Conservation (phyloP, 2,797 vertebrate species). For the Poeciliopsis paucimaculata region DNA sequence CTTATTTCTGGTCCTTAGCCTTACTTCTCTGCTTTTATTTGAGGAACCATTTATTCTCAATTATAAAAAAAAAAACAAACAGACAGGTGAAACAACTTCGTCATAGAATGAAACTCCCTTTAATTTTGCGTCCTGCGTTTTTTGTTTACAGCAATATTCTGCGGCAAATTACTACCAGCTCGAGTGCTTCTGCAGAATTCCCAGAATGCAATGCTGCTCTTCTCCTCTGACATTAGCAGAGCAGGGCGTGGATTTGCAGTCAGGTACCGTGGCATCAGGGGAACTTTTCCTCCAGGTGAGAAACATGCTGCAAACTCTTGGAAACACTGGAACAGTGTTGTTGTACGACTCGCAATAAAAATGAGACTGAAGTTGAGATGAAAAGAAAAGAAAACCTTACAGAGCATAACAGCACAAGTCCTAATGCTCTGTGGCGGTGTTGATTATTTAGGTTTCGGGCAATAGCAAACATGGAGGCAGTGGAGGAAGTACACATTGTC, state of each 20-base stretch:
- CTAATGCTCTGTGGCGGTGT: not conserved
- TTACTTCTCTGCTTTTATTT: not conserved
- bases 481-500: not conserved
- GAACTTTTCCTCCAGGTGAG: constrained; percentile 76
- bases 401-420: not conserved
- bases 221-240: constrained; percentile 82
- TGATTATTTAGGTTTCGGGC: no score
- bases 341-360: not conserved
- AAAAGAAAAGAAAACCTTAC: not conserved
- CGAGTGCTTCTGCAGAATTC: constrained; percentile 78
- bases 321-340: not conserved
- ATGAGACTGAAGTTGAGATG: not conserved
- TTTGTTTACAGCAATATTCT: constrained; percentile 80
- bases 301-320: constrained; percentile 2
- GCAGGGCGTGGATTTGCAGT: constrained; percentile 82
- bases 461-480: no score
- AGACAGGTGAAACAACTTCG: no score
- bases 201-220: constrained; percentile 78
- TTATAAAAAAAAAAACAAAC: not conserved
- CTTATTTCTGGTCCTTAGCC: not conserved
- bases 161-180: constrained; percentile 70
- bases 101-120: not conserved
- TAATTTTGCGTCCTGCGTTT: not conserved
- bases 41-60: not conserved
- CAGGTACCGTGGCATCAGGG: constrained; percentile 72